Evolutionary conservation across 2,888 invertebrate genomes (phyloP).

Genomic region (Gymnoscelis rufifasciata): DNA sequence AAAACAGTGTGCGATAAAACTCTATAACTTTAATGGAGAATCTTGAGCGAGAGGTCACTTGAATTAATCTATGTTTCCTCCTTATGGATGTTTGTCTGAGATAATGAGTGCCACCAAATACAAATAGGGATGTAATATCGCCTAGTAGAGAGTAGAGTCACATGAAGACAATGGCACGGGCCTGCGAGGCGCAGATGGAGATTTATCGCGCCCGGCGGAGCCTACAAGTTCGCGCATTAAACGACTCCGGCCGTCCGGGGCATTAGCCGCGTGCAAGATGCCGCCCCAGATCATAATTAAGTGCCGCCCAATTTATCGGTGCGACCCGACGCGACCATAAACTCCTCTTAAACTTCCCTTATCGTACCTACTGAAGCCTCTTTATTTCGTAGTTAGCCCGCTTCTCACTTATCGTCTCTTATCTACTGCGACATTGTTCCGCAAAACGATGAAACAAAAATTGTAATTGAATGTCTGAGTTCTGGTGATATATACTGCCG

Average conservation of each 20-base stretch:
- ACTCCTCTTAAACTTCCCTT: constrained; percentile 76
- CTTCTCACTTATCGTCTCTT: constrained; percentile 66
- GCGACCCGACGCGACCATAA: constrained; percentile 68
- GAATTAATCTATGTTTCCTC: neutral
- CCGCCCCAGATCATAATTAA: constrained; percentile 79
- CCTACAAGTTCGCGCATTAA: constrained; percentile 78
- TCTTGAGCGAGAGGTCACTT: no score
- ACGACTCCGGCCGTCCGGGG: constrained; percentile 62
- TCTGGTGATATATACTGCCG: constrained; percentile 19
- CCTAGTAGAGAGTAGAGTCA: constrained; percentile 18
- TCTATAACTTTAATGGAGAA: no score
- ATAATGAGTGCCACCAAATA: constrained; percentile 7
- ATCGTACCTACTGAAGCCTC: constrained; percentile 74
- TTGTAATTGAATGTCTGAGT: constrained; percentile 24
- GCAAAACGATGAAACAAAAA: constrained; percentile 22
- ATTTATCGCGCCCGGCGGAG: constrained; percentile 65
- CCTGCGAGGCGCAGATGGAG: constrained; percentile 61
- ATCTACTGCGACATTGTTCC: constrained; percentile 38
- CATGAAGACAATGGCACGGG: constrained; percentile 34
- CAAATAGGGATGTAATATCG: constrained; percentile 5
- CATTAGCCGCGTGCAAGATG: constrained; percentile 78
- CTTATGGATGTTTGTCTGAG: constrained; percentile 6
- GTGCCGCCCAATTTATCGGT: constrained; percentile 79
- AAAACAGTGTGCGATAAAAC: no score
- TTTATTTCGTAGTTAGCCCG: constrained; percentile 75